Evolutionary conservation across 2,888 invertebrate species (phyloP), one percentile per base, ranked within the genome.

Genomic region (Phlogophora meticulosa): DNA sequence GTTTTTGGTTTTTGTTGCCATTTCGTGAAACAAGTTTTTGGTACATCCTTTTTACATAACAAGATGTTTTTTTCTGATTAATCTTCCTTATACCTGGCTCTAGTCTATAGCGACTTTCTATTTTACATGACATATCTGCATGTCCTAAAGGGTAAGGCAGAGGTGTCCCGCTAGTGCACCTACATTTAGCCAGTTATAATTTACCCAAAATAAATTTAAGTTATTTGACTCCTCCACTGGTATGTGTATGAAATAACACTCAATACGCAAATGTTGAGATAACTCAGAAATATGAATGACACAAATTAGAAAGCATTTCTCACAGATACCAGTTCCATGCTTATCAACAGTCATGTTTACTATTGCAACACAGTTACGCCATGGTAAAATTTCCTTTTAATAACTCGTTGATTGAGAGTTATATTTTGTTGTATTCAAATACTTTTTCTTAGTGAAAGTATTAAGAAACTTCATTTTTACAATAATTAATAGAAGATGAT

Each of bases 261-360:
- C 22, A 42, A n/a, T 38, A 40, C 11, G 52, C 22, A 73, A 70
- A 55, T 59, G 20, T 42, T 45, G 4, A 43, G 22, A 34, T 51
- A 55, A n/a, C 42, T 55, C 17, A 69, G 34, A 60, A 60, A 58
- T 45, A 38, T 45, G 46, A 60, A 46, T 62, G 60, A 62, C 38
- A 69, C 36, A 53, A 63, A 63, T 53, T 66, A 71, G 65, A 80
- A 80, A 77, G 76, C 66, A 63, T 71, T 70, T 76, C 72, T 51
- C 74, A 62, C 38, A 36, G 24, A 46, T 60, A 62, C 80, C 71
- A 62, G 76, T 79, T 79, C 49, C 42, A 57, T 20, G 53, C 59
- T 70, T 72, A 76, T 68, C 53, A 57, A 36, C 53, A 45, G 15
- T 20, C 43, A 64, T 62, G 60, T 76, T 72, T 58, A 48, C 32